Percentiles rank a stretch among this genome's conserved stretches.
These are phyloP conservation scores for Drosophila sturtevanti DNA, from an alignment of 1,140 invertebrate species.

Conservation along the genomic window DNA sequence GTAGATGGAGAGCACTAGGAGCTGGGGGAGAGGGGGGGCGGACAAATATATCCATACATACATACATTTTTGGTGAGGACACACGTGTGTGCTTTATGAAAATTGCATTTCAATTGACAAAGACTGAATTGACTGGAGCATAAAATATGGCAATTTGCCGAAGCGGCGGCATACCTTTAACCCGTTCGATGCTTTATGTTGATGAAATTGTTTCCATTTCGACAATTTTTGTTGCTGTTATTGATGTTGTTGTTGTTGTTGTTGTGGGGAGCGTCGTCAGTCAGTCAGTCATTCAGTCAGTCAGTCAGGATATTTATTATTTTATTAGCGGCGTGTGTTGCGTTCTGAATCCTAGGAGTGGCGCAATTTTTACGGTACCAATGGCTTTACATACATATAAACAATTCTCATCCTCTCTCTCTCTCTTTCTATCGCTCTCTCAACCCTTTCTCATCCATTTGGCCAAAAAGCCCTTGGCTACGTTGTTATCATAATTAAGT, in stretches of 20 bases:
- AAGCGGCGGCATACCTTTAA: constrained; percentile 37
- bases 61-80: neutral
- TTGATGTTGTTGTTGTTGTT: constrained; percentile 30
- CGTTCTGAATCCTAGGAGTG: constrained; percentile 51
- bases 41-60: no score
- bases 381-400: neutral
- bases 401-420: no score
- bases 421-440: neutral
- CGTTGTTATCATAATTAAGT: constrained; percentile 76
- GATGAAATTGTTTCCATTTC: constrained; percentile 78
- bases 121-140: constrained; percentile 47
- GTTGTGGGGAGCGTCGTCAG: constrained; percentile 24
- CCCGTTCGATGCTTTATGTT: constrained; percentile 67
- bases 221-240: constrained; percentile 50
- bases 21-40: no score
- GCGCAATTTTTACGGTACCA: constrained; percentile 54
- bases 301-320: constrained; percentile 72
- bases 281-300: neutral
- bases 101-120: constrained; percentile 80
- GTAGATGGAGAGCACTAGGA: neutral
- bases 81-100: constrained; percentile 77
- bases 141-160: constrained; percentile 76
- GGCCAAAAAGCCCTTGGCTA: constrained; percentile 42
- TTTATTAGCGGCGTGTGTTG: constrained; percentile 76
- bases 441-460: constrained; percentile 61